phyloP scores from a whole-genome alignment of 1,140 invertebrate species.

The Acyrthosiphon pisum region DNA sequence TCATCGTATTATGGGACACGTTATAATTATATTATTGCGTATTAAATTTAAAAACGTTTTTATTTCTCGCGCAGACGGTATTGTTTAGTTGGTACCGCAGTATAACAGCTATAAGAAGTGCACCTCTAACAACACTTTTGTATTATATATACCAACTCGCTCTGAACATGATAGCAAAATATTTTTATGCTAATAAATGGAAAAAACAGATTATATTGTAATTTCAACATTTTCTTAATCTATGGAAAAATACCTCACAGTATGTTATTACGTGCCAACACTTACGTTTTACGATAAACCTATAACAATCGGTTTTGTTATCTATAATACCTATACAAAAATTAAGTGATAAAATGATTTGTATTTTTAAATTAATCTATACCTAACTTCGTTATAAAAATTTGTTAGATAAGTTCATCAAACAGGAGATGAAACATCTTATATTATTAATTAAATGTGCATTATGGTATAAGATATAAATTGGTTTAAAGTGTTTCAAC shows the following conservation, averaged over 20 bases:
- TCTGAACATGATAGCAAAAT: neutral
- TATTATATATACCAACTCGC: neutral
- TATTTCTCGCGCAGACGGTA: neutral
- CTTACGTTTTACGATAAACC: neutral
- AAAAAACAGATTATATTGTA: constrained; percentile 4
- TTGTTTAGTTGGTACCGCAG: neutral
- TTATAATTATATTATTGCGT: neutral
- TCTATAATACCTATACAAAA: neutral
- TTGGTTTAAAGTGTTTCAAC: neutral
- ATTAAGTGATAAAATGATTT: neutral
- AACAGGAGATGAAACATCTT: neutral
- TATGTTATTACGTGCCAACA: neutral
- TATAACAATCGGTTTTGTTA: neutral
- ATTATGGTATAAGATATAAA: neutral
- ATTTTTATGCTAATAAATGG: neutral
- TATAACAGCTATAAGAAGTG: neutral
- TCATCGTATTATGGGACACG: neutral
- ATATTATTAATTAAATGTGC: neutral
- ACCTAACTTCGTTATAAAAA: neutral
- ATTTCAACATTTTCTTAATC: neutral
- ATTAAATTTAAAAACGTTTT: neutral
- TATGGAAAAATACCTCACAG: neutral
- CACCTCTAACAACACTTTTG: neutral
- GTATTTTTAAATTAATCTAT: constrained; percentile 14
- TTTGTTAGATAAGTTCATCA: neutral